These are phyloP conservation scores for Pygathrix nemaeus DNA, from an alignment of 2,113 vertebrate genomes.

Conservation along the genomic window DNA sequence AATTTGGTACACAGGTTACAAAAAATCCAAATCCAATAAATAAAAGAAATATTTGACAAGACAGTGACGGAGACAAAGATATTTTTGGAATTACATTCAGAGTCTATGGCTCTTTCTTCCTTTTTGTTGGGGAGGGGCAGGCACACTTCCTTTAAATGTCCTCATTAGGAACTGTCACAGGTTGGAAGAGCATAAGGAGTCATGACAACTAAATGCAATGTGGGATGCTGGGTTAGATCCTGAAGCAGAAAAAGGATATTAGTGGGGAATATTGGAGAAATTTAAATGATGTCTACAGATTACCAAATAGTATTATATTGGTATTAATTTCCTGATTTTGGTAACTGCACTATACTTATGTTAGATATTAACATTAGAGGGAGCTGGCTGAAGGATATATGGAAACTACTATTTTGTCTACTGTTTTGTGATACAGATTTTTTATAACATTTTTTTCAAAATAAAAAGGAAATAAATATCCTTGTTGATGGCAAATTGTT, in stretches of 20 bases:
- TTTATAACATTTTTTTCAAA: slow-evolving; percentile 50
- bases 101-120: not conserved
- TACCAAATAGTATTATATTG: not conserved
- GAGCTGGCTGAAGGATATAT: slow-evolving; percentile 1
- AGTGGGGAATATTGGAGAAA: slow-evolving; percentile 7
- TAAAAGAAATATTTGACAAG: not conserved
- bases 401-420: not conserved
- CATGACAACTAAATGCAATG: not conserved
- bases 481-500: not conserved
- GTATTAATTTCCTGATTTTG: not conserved
- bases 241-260: slow-evolving; percentile 15
- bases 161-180: slow-evolving; percentile 22
- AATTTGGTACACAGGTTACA: not conserved
- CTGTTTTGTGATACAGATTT: not conserved
- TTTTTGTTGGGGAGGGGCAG: not conserved
- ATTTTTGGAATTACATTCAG: not conserved
- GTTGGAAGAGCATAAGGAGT: not conserved
- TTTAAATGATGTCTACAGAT: not conserved
- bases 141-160: not conserved
- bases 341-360: not conserved
- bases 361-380: slow-evolving; percentile 8
- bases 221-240: not conserved
- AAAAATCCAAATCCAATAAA: slow-evolving; percentile 16
- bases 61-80: not conserved
- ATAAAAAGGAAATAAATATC: slow-evolving; percentile 42